Evolutionary conservation across 1,140 invertebrate species (phyloP), one percentile per base, ranked within the genome.

Genomic region (Drosophila athabasca): DNA sequence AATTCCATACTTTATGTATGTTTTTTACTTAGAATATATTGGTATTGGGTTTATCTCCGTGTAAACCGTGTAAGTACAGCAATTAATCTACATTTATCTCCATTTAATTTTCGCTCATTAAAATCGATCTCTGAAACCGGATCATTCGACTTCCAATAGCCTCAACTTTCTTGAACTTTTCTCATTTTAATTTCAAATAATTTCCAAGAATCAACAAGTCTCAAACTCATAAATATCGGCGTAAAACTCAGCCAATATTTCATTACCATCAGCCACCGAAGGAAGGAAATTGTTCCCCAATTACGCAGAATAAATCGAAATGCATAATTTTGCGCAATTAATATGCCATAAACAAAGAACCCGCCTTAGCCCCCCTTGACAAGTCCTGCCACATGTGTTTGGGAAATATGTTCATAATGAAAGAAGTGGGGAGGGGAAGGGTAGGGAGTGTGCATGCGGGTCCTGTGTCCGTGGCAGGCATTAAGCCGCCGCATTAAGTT

Each of bases 401-500:
- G 35, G 17, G 54, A 44, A 22, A 35, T 35, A 19, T 58, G 49
- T 45, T 44, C 64, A 50, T 19, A 26, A 43, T 39, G 35, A 5
- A 39, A 13, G 11, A 39, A 39, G 11, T 39, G 9, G 1, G 0
- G 9, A 11, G 31, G 3, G 9, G 9, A 0, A 1, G 9, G 35
- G 35, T 1, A 13, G 6, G 29, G 29, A 7, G 29, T 3, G 9
- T 2, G 35, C 11, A 39, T 39, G 39, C 44, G 17, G 15, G 19
- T 39, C 31, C 57, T 58, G 50, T 31, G 45, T 29, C 74, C 49
- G 58, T 41, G 66, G 39, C 55, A 44, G 59, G 29, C 48, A 68
- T 72, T 76, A 79, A 62, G 79, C 54, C 76, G 68, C 52, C 57
- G 62, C 57, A 59, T 76, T 78, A 76, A 79, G 82, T 87, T 87